Base-by-base conservation (phyloP, 2,113 vertebrate species). In the Lampris megalopsis region DNA sequence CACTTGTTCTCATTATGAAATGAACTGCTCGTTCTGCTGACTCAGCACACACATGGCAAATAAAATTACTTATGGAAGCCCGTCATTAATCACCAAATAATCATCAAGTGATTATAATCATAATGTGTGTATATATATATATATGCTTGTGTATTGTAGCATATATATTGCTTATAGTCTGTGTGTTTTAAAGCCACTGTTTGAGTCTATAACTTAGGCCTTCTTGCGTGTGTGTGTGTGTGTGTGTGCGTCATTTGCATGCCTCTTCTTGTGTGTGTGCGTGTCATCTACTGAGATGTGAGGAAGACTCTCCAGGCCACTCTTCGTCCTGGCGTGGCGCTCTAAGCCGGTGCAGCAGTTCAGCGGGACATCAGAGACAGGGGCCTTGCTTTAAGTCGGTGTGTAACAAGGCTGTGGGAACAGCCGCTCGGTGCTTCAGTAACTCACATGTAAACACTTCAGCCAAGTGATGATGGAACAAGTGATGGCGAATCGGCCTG, bases 281-380 rank as follows among this genome's bases (percentile, higher is more conserved):
- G 61, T 63, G 85, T 77, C 73, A 59, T 74, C 78, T 47, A 57
- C 53, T 71, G 81, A 81, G 69, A 77, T 68, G 61, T 79, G 63
- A 80, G 70, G 53, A 49, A 62, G 3, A 48, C 13, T 24, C 24
- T 24, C 24, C 24, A 2, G 61, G 45, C 60, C 70, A 71, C 52
- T 49, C 38, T 68, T 58, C 68, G 10, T 59, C 64, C 62, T 47
- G 59, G 60, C 64, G 72, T 45, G 47, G 48, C 59, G 38, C 11
- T 11, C 36, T 35, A 49, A 63, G 63, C 47, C 38, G 66, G 38
- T 35, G 45, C 63, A 43, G 56, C 72, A 48, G 43, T 52, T 61
- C 40, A 49, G 38, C 42, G 50, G 35, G 9, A 68, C 81, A 85
- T 60, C 75, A 68, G 58, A 73, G 74, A 81, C 80, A 81, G 84